Evolutionary conservation across 2,113 vertebrate genomes (phyloP), one percentile per base, ranked within the genome.

Genomic region (Triplophysa rosa): DNA sequence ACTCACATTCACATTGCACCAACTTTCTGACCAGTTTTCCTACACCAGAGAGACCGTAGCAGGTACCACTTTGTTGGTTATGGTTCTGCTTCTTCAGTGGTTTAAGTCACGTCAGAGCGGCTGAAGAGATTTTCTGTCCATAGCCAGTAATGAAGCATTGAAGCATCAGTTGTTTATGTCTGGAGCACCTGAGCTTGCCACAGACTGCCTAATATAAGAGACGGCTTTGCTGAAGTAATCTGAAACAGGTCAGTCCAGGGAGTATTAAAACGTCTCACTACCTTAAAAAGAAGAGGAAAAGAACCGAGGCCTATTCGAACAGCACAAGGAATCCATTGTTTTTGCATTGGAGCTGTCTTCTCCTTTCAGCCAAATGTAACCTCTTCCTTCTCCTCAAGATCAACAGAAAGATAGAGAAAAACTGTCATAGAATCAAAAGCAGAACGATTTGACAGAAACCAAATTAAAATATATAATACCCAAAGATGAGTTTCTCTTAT

Each of bases 251-350:
- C 45, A 33, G 62, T 54, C 45, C 17, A 33, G 23, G 45, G 45
- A 76, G 17, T 54, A 67, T 66, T 75, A 62, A 77, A 66, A 77
- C 26, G 19, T 37, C 54, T 73, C 19, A 24, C 47, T 24, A 45
- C 62, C 74, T 80, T 58, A 19, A 40, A 59, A 40, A 62, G 40
- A 52, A 82, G 65, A 66, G 67, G 83, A 77, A 66, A 64, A 19
- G 74, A 70, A 74, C n/a, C 21, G 45, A 54, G 40, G 33, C 67
- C 59, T 84, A 75, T 85, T 87, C 79, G 84, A 81, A 80, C 70
- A 56, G 47, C 81, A 93, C 89, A 93, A 91, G 86, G 86, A 89
- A 87, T 73, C 84, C 85, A 87, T 92, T 93, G 84, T 89, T 89
- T 83, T 77, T 84, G 69, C 68, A 68, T 72, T 74, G 61, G 82